phyloP scores from a whole-genome alignment of 2,113 vertebrate genomes.

The Petrocephalus microphthalmus region DNA sequence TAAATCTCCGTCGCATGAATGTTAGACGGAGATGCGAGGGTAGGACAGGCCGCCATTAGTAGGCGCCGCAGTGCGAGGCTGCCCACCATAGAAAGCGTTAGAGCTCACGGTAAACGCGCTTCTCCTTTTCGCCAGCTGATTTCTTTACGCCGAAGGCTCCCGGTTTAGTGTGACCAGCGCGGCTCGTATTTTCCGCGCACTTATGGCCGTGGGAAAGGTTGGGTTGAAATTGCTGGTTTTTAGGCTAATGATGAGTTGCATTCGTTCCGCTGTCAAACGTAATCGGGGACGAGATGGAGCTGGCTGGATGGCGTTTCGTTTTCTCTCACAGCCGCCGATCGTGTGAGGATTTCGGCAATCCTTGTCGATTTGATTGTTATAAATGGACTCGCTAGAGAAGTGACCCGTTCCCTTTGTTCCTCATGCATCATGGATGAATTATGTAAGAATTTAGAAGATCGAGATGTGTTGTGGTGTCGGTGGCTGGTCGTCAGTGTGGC shows the following conservation, averaged over 20 bases:
- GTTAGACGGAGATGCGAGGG: conserved; percentile 55
- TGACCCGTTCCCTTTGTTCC: neutral
- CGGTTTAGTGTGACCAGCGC: neutral
- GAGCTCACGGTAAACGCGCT: conserved; percentile 55
- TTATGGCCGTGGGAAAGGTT: neutral
- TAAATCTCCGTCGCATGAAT: conserved; percentile 50
- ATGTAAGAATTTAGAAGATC: neutral
- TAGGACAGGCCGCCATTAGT: conserved; percentile 64
- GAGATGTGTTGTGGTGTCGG: neutral
- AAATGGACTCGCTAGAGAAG: neutral
- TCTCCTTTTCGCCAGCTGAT: conserved; percentile 28
- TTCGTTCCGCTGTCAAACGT: neutral
- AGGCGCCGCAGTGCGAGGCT: conserved; percentile 41
- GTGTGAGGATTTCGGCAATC: neutral
- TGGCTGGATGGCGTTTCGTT: neutral
- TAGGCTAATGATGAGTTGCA: neutral
- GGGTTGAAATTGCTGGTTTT: neutral
- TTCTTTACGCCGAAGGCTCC: neutral
- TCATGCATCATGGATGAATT: neutral
- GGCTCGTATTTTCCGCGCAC: neutral
- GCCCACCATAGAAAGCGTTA: conserved; percentile 42
- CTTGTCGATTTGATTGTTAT: neutral
- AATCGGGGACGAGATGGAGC: neutral
- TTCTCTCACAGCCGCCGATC: neutral
- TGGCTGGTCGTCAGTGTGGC: neutral